These are phyloP conservation scores for Caenorhabditis imperialis DNA, from an alignment of 2,888 invertebrate genomes.

Conservation along the genomic window DNA sequence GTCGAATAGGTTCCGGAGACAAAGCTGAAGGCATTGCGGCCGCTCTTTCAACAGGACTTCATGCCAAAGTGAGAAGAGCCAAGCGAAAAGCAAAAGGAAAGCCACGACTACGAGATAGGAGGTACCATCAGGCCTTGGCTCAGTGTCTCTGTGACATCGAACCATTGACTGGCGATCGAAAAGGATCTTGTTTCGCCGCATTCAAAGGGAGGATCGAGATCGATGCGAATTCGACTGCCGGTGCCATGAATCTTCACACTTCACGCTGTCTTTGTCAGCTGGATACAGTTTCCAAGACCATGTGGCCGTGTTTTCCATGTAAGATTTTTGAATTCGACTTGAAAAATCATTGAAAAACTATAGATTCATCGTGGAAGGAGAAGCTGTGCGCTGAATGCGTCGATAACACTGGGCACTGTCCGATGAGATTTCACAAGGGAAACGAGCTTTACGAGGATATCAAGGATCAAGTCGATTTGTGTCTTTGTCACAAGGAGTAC, in stretches of 20 bases:
- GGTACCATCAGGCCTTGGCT: conserved; percentile 72
- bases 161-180: conserved; percentile 71
- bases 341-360: no score
- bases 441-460: conserved; percentile 63
- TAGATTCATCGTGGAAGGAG: conserved; percentile 77
- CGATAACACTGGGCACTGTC: conserved; percentile 75
- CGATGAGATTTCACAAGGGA: conserved; percentile 74
- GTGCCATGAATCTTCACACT: conserved; percentile 49
- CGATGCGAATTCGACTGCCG: conserved; percentile 43
- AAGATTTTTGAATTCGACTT: conserved; percentile 38
- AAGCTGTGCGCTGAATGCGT: conserved; percentile 75
- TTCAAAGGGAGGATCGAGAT: conserved; percentile 68
- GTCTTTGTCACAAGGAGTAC: conserved; percentile 76
- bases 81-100: conserved; percentile 54
- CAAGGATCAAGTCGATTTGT: conserved; percentile 71
- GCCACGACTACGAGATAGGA: conserved; percentile 50
- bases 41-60: conserved; percentile 48
- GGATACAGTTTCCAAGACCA: conserved; percentile 71
- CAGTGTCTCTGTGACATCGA: conserved; percentile 77
- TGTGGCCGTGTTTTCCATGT: conserved; percentile 78
- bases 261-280: conserved; percentile 74
- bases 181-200: conserved; percentile 74
- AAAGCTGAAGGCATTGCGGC: conserved; percentile 71
- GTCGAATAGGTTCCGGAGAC: conserved; percentile 68
- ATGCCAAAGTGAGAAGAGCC: conserved; percentile 58